Base-by-base conservation (phyloP, 1,140 invertebrate species). In the Tetramorium simillimum region DNA sequence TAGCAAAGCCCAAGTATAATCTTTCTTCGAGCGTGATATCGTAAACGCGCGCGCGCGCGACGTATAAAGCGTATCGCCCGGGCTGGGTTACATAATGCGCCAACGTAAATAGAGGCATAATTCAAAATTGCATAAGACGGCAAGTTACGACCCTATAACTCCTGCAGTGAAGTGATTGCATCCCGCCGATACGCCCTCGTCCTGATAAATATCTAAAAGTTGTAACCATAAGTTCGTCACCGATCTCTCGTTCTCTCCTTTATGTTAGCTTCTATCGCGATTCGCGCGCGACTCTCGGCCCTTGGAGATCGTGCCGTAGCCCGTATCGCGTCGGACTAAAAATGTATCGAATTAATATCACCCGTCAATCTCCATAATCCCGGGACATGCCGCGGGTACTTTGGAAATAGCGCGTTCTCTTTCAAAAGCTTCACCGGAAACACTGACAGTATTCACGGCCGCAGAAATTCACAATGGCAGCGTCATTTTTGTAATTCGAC, bases 41-140 rank as follows among this genome's bases (percentile, higher is more conserved):
- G 78, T 90, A 90, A 89, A 89, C 77, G 63, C 7, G 53, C 4
- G 2, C 28, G 28, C 28, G 28, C 7, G 62, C 4, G 21, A 12
- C n/a, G 56, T 40, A 77, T 90, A 89, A 89, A 89, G 56, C 84
- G 7, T 78, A 89, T 89, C 77, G 63, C 60, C 51, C 33, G 5
- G 0, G 58, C 24, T 16, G 62, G 33, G 65, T 60, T 84, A 77
- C 76, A 90, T 86, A 86, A 86, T 84, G 53, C 51, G 56, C 21
- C 16, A 24, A 62, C 85, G 67, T 89, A 89, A 90, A 87, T 90
- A 78, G 51, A 72, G 58, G 63, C 58, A 82, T 89, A 86, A 89
- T 87, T 89, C 78, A 87, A 90, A 90, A 90, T 90, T 89, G 88
- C 73, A 78, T n/a, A 62, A 88, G 84, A 90, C 72, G 73, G 28